These are phyloP conservation scores for Drosophila barbarae DNA, from an alignment of 2,888 invertebrate species.

Conservation along the genomic window DNA sequence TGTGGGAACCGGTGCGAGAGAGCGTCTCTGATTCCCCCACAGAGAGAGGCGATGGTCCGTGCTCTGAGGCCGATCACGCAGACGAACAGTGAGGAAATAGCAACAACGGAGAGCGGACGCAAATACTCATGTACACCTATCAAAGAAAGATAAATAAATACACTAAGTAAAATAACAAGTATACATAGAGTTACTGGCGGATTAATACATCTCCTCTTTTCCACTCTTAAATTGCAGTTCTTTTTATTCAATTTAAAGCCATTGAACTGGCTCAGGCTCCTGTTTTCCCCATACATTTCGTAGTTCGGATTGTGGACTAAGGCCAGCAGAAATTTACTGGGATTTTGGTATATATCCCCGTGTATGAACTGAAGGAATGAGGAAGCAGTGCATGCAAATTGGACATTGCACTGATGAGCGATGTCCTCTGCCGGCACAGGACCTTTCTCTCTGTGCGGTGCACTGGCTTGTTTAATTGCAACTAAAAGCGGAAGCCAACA, in stretches of 20 bases:
- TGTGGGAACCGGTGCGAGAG: too few relatives aligned
- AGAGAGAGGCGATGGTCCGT: too few relatives aligned
- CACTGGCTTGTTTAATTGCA: conserved; percentile 73
- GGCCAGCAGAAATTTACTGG: conserved; percentile 1
- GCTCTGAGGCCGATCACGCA: too few relatives aligned
- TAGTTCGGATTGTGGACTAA: conserved; percentile 13
- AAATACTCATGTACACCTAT: too few relatives aligned
- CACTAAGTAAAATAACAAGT: too few relatives aligned
- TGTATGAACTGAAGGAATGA: conserved; percentile 3
- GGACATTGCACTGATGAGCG: conserved; percentile 64
- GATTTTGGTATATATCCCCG: conserved; percentile 1
- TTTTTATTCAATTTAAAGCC: conserved; percentile 22
- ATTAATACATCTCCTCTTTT: too few relatives aligned
- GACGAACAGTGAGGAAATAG: too few relatives aligned
- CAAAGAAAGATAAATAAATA: too few relatives aligned
- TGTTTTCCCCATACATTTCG: background rate
- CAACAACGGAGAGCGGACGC: too few relatives aligned
- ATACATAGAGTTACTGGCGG: too few relatives aligned
- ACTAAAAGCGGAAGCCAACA: conserved; percentile 60
- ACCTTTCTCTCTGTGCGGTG: conserved; percentile 46
- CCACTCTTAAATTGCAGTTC: background rate
- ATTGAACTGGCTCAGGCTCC: background rate
- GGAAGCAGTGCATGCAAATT: conserved; percentile 51
- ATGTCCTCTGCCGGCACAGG: conserved; percentile 46
- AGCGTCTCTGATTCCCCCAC: too few relatives aligned